Conservation (phyloP, 2,888 invertebrate genomes). For the Beris chalybata region DNA sequence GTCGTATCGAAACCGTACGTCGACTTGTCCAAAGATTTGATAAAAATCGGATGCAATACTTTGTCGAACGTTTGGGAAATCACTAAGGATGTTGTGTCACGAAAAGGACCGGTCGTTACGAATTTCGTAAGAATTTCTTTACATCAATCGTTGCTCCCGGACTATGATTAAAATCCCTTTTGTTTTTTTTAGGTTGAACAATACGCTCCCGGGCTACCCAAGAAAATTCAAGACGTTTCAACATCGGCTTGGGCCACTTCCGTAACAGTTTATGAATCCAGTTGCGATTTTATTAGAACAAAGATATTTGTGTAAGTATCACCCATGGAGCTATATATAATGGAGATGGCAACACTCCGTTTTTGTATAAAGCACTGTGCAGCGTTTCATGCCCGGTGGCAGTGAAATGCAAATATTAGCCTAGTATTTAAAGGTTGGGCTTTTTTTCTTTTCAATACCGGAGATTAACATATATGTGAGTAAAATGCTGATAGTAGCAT, state of each 20-base stretch:
- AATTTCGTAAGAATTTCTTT: constrained; percentile 58
- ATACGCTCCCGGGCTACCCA: constrained; percentile 72
- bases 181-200: constrained; percentile 62
- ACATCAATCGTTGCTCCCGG: constrained; percentile 2
- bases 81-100: constrained; percentile 58
- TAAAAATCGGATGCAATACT: constrained; percentile 60
- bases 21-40: constrained; percentile 63
- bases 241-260: constrained; percentile 57
- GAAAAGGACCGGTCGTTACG: constrained; percentile 60
- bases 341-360: no score
- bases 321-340: no score
- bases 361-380: no score
- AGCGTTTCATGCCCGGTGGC: no score
- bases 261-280: constrained; percentile 59
- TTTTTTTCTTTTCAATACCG: constrained; percentile 11
- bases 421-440: no score
- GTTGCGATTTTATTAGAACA: constrained; percentile 66
- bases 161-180: neutral
- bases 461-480: no score
- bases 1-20: constrained; percentile 62
- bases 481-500: no score
- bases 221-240: constrained; percentile 62
- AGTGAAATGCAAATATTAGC: no score
- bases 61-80: constrained; percentile 58
- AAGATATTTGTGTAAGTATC: constrained; percentile 79